These are phyloP conservation scores for Marisa cornuarietis DNA, from an alignment of 1,140 invertebrate genomes.

Conservation along the genomic window DNA sequence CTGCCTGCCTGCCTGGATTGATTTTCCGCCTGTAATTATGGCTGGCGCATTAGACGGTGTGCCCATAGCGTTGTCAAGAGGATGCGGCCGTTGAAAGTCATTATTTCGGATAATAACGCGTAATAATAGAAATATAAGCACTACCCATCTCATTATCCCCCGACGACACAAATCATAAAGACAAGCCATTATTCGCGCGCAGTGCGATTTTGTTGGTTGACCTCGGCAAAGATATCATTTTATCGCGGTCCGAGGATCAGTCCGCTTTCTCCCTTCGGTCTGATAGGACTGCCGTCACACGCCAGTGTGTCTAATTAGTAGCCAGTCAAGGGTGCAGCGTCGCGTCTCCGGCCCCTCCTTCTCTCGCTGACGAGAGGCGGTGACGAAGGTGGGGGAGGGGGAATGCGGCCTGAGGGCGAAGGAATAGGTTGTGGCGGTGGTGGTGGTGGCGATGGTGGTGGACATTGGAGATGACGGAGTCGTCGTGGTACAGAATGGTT, in stretches of 20 bases:
- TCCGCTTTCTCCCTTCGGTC: background rate
- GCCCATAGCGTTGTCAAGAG: conserved; percentile 12
- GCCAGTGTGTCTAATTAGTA: background rate
- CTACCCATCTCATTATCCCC: conserved; percentile 26
- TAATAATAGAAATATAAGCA: conserved; percentile 36
- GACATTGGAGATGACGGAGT: background rate
- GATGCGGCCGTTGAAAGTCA: conserved; percentile 26
- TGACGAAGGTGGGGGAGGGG: background rate
- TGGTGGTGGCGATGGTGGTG: conserved; percentile 4
- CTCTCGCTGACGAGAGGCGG: background rate
- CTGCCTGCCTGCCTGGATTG: background rate
- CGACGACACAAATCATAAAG: conserved; percentile 33
- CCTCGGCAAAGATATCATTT: conserved; percentile 24
- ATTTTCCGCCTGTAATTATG: conserved; percentile 14
- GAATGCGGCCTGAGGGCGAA: background rate
- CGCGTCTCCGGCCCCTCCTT: too few species aligned
- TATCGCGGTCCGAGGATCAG: conserved; percentile 7
- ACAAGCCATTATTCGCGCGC: conserved; percentile 28
- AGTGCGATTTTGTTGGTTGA: conserved; percentile 17
- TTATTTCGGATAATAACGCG: conserved; percentile 34
- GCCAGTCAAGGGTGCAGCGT: background rate
- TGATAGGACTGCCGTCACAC: background rate
- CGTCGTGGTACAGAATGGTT: background rate
- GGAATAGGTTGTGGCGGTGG: background rate
- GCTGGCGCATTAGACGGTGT: conserved; percentile 13